Evolutionary conservation across 2,797 vertebrate species (phyloP).

Genomic region (Botia almorhae): DNA sequence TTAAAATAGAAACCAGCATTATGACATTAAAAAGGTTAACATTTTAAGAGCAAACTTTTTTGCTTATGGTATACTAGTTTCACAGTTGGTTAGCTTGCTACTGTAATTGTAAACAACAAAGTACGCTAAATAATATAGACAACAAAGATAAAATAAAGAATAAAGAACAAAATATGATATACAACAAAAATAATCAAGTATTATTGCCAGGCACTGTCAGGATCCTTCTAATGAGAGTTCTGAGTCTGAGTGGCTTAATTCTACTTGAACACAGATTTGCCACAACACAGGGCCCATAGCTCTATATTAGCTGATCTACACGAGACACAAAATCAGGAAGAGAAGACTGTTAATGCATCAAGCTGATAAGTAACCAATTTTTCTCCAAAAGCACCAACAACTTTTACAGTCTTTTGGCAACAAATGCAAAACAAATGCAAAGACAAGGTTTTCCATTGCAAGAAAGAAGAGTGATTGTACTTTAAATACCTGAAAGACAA

Average conservation of each 20-base stretch:
- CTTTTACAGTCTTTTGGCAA: slow-evolving; percentile 18
- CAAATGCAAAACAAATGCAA: slow-evolving; percentile 23
- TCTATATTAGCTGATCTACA: neutral
- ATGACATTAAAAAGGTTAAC: too few species aligned
- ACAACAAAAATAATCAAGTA: too few species aligned
- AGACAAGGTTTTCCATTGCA: neutral
- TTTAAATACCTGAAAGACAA: slow-evolving; percentile 13
- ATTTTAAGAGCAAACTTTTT: too few species aligned
- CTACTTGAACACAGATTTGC: neutral
- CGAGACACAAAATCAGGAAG: neutral
- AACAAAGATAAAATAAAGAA: too few species aligned
- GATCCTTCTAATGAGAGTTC: neutral
- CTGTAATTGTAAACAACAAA: too few species aligned
- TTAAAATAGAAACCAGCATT: too few species aligned
- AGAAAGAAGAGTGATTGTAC: neutral
- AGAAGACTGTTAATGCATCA: neutral
- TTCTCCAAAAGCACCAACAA: neutral
- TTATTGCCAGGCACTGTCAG: too few species aligned
- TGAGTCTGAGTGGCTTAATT: neutral
- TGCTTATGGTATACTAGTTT: too few species aligned
- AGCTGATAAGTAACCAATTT: neutral
- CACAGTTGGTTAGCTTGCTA: too few species aligned
- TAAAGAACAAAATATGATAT: too few species aligned
- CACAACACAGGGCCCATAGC: neutral
- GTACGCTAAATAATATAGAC: too few species aligned